Evolutionary conservation across 2,113 vertebrate species (phyloP).

Genomic region (Danionella cerebrum): DNA sequence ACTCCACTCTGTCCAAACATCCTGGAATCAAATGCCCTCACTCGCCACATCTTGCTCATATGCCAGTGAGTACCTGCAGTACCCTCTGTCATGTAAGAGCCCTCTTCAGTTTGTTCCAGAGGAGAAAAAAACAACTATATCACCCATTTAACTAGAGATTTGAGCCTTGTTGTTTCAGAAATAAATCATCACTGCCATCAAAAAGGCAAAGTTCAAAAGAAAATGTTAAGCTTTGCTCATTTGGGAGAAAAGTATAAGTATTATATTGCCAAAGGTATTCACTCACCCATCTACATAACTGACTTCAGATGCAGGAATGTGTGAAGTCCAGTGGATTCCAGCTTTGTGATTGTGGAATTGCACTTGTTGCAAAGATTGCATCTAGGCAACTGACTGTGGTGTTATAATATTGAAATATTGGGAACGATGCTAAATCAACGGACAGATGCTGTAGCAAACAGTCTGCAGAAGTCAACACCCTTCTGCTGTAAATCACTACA

Average conservation of each 20-base stretch:
- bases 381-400: too few relatives aligned
- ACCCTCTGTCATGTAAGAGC: slow-evolving; percentile 43
- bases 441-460: too few relatives aligned
- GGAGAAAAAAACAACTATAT: slow-evolving; percentile 41
- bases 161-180: not conserved
- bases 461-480: too few relatives aligned
- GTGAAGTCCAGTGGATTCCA: too few relatives aligned
- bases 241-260: not conserved
- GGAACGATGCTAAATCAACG: too few relatives aligned
- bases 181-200: not conserved
- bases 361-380: too few relatives aligned
- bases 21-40: slow-evolving; percentile 56
- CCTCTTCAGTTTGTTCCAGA: slow-evolving; percentile 39
- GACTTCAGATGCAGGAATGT: too few relatives aligned
- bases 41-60: slow-evolving; percentile 35
- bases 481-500: too few relatives aligned
- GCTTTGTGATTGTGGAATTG: too few relatives aligned
- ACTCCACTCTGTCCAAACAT: slow-evolving; percentile 51
- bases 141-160: slow-evolving; percentile 23
- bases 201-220: not conserved
- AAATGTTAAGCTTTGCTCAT: not conserved
- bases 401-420: too few relatives aligned
- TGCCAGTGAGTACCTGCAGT: slow-evolving; percentile 40
- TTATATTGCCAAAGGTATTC: too few relatives aligned
- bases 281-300: too few relatives aligned